These are phyloP conservation scores for Geotrypetes seraphini DNA, from an alignment of 2,797 vertebrate species.

Conservation along the genomic window DNA sequence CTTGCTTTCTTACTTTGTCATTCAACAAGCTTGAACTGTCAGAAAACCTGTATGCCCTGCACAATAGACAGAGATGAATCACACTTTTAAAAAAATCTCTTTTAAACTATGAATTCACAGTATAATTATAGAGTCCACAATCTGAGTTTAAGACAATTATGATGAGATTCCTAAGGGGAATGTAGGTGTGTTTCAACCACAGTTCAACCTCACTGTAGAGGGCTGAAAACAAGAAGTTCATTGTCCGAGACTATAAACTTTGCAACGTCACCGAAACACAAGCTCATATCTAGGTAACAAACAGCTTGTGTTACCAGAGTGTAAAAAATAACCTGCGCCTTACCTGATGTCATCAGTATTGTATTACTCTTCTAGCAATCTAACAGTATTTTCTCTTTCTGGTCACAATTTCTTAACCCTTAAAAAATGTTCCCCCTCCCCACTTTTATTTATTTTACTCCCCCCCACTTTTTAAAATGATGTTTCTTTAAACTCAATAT, in stretches of 20 bases:
- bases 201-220: background rate
- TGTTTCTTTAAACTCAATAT: no score
- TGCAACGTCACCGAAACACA: constrained; percentile 25
- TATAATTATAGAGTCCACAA: background rate
- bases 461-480: no score
- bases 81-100: fast-evolving
- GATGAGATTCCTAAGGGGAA: background rate
- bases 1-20: no score
- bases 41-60: no score
- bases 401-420: no score
- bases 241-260: constrained; percentile 17
- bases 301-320: constrained; percentile 28
- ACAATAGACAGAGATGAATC: no score
- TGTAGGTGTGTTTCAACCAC: background rate
- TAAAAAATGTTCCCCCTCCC: no score
- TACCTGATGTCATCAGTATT: constrained; percentile 4
- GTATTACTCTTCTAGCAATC: constrained; percentile 14
- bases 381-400: constrained; percentile 5
- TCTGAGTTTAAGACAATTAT: fast-evolving
- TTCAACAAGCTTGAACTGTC: no score
- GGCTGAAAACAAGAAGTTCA: constrained; percentile 17
- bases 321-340: constrained; percentile 13
- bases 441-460: no score
- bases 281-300: constrained; percentile 15
- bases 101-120: background rate